phyloP scores from a whole-genome alignment of 2,797 vertebrate species.

The Cyclura pinguis region DNA sequence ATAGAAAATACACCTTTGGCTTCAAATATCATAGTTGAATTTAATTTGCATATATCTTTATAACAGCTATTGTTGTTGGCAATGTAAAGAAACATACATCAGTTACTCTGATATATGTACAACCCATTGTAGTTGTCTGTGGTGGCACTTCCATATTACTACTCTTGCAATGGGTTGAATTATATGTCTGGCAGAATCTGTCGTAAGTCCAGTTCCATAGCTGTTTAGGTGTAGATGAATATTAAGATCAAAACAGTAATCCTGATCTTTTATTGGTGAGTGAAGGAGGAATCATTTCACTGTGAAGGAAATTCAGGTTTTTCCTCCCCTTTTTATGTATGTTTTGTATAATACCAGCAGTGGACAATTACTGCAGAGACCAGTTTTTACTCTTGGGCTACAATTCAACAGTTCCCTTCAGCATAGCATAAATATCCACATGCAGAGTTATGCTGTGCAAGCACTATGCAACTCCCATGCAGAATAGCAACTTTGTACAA shows the following conservation, averaged over 20 bases:
- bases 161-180: background rate
- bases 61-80: background rate
- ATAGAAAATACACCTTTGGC: background rate
- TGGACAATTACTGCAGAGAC: too few species aligned
- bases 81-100: background rate
- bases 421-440: too few species aligned
- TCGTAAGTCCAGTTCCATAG: background rate
- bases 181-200: background rate
- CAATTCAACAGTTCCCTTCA: too few species aligned
- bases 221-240: background rate
- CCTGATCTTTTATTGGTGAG: too few species aligned
- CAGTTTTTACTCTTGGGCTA: too few species aligned
- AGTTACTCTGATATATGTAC: background rate
- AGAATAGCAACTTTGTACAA: too few species aligned
- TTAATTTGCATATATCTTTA: constrained; percentile 8
- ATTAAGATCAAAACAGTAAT: background rate
- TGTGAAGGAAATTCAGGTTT: too few species aligned
- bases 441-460: too few species aligned
- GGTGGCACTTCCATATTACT: background rate
- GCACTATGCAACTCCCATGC: too few species aligned
- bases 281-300: too few species aligned
- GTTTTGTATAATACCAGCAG: too few species aligned
- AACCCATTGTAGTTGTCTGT: background rate
- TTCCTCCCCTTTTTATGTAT: too few species aligned
- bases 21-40: constrained; percentile 36